Evolutionary conservation across 2,888 invertebrate species (phyloP).

Genomic region (Dolichopus griseipennis): DNA sequence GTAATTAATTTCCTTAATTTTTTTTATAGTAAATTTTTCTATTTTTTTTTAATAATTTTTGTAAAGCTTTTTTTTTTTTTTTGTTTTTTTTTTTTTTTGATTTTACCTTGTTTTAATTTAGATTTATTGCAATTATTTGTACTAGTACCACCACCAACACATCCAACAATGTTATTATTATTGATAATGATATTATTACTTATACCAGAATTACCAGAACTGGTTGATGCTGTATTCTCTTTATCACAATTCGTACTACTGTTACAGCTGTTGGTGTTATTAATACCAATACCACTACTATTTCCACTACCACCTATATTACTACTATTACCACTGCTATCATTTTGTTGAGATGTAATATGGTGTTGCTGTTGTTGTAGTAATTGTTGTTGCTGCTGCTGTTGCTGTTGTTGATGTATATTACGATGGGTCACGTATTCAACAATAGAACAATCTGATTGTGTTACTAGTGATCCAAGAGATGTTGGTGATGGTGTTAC

Average conservation of each 20-base stretch:
- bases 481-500: background rate
- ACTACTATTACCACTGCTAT: background rate
- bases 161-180: slow-evolving; percentile 12
- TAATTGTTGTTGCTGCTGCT: slow-evolving; percentile 9
- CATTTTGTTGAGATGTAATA: slow-evolving; percentile 16
- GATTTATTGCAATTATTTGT: background rate
- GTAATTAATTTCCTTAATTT: background rate
- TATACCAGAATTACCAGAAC: background rate
- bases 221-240: background rate
- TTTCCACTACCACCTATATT: background rate
- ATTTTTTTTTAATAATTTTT: background rate
- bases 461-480: background rate
- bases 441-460: slow-evolving; percentile 13
- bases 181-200: slow-evolving; percentile 8
- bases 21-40: background rate
- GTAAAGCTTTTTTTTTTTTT: background rate
- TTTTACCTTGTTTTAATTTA: background rate
- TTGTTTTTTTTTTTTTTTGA: background rate
- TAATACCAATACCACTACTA: background rate
- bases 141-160: background rate
- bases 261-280: background rate
- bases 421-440: slow-evolving; percentile 22
- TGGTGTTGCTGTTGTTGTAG: slow-evolving; percentile 15
- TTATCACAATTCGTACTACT: background rate
- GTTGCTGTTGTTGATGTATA: slow-evolving; percentile 13